These are phyloP conservation scores for Sorex araneus DNA, from an alignment of 2,113 vertebrate genomes.

Conservation along the genomic window DNA sequence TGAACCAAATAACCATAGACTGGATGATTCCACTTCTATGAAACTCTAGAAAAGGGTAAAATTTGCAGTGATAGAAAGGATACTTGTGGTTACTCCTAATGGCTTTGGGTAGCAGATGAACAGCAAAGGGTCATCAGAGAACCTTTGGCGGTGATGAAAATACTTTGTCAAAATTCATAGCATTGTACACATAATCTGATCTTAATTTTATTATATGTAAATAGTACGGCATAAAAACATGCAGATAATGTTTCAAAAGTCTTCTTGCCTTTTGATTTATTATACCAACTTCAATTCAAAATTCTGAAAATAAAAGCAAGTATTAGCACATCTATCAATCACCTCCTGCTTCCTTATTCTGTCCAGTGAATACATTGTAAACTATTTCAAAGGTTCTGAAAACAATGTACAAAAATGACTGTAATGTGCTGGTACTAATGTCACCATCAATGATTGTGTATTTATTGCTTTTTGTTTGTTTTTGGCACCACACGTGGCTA, in stretches of 20 bases:
- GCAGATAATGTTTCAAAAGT: neutral
- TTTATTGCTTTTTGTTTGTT: neutral
- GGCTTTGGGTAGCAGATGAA: no score
- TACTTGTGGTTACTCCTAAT: no score
- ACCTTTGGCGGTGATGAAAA: no score
- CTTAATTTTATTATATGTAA: neutral
- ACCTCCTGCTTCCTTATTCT: neutral
- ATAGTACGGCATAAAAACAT: neutral
- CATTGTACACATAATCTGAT: neutral
- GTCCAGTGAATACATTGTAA: neutral
- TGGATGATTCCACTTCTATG: no score
- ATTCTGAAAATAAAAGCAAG: constrained; percentile 41
- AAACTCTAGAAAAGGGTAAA: no score
- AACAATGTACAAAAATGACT: neutral
- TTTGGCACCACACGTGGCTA: no score
- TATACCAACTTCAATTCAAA: constrained; percentile 15
- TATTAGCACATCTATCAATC: neutral
- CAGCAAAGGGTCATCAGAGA: no score
- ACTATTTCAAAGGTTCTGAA: neutral
- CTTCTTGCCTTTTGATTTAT: neutral
- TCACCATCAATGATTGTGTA: neutral
- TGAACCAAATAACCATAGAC: neutral
- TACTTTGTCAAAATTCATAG: constrained; percentile 11
- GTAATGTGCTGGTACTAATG: neutral
- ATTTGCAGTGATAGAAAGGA: no score